Conservation (phyloP, 2,797 vertebrate species). For the Propithecus deckenii region DNA sequence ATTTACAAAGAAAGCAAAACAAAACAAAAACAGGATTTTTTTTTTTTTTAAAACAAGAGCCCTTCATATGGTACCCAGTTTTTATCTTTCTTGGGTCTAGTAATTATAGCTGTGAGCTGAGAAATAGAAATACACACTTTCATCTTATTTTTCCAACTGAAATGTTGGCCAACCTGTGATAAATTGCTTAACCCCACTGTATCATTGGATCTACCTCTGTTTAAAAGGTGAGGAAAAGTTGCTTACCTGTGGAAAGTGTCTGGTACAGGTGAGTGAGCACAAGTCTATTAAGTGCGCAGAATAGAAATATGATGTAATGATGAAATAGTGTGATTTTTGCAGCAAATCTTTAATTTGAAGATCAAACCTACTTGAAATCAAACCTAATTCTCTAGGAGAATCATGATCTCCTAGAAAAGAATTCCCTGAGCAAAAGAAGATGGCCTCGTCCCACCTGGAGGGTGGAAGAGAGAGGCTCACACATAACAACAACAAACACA, state of each 20-base stretch:
- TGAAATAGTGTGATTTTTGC: not conserved
- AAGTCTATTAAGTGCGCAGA: not conserved
- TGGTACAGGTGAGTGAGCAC: not conserved
- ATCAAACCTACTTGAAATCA: not conserved
- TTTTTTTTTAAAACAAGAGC: not conserved
- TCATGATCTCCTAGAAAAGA: not conserved
- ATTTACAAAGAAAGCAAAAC: not conserved
- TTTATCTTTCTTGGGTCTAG: not conserved
- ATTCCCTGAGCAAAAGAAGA: not conserved
- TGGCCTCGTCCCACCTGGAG: not conserved
- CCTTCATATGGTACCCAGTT: not conserved
- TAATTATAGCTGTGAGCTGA: not conserved
- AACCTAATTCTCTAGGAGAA: not conserved
- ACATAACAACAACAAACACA: not conserved
- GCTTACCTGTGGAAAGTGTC: not conserved
- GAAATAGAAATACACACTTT: not conserved
- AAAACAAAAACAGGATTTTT: not conserved
- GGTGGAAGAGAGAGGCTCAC: not conserved
- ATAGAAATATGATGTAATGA: not conserved
- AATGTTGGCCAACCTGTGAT: not conserved
- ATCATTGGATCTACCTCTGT: not conserved
- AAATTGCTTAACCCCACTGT: not conserved
- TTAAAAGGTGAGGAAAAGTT: not conserved
- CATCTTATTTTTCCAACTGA: slow-evolving; percentile 19
- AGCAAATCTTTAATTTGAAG: not conserved